These are phyloP conservation scores for Conomelus anceps DNA, from an alignment of 2,888 invertebrate species.

Conservation along the genomic window DNA sequence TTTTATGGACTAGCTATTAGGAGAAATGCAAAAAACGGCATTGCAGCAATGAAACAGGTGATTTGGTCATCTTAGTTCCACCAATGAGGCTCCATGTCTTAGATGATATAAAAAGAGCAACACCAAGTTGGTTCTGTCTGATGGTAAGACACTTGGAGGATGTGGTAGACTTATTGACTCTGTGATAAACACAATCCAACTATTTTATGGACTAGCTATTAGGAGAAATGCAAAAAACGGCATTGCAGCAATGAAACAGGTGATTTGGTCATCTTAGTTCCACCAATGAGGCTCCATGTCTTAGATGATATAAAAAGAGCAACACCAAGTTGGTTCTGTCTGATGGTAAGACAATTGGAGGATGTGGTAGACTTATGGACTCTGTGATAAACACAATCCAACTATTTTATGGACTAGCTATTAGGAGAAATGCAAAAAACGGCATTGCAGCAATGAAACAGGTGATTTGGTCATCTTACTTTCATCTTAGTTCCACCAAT, in stretches of 20 bases:
- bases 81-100: too few relatives aligned
- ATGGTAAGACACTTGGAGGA: too few relatives aligned
- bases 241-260: conserved; percentile 21
- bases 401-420: conserved; percentile 35
- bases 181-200: conserved; percentile 33
- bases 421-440: conserved; percentile 29
- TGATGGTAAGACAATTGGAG: conserved; percentile 27
- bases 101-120: too few relatives aligned
- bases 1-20: conserved; percentile 36
- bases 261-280: too few relatives aligned
- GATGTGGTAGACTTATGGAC: conserved; percentile 32
- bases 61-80: too few relatives aligned
- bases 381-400: conserved; percentile 33
- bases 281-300: too few relatives aligned
- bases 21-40: conserved; percentile 26
- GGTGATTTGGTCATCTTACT: conserved; percentile 35
- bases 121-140: too few relatives aligned
- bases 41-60: conserved; percentile 22
- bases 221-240: conserved; percentile 28
- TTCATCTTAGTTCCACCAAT: conserved; percentile 33
- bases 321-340: conserved; percentile 7
- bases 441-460: conserved; percentile 32
- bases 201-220: conserved; percentile 35
- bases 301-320: conserved; percentile 30
- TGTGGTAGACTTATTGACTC: conserved; percentile 32